A percentile compares a stretch with the other conserved stretches of the same genome.
Evolutionary conservation across 2,888 invertebrate species (phyloP).

Genomic region (Platycheirus albimanus): DNA sequence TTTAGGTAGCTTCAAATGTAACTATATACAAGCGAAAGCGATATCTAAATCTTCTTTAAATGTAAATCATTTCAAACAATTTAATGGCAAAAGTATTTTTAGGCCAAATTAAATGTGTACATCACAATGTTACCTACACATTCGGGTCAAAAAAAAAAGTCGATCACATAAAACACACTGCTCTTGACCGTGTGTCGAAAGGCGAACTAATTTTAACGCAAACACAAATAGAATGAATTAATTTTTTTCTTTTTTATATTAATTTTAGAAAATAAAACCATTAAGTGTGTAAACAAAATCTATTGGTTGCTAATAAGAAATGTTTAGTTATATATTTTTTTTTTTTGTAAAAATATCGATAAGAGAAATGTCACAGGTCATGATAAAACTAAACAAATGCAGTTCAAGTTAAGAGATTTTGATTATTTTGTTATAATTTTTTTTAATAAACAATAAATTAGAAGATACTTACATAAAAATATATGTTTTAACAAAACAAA

Average conservation of each 20-base stretch:
- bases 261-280: neutral
- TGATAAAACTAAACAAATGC: neutral
- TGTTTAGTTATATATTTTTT: neutral
- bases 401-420: neutral
- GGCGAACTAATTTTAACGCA: neutral
- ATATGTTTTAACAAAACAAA: conserved; percentile 76
- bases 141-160: neutral
- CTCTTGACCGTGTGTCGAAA: conserved; percentile 11
- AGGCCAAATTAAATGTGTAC: no score
- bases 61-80: no score
- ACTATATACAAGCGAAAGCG: no score
- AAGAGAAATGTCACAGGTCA: neutral
- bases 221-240: no score
- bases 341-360: neutral
- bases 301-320: neutral
- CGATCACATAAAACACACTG: neutral
- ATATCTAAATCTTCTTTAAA: no score
- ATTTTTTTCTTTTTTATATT: no score
- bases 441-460: no score
- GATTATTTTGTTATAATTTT: neutral
- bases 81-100: no score
- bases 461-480: conserved; percentile 74
- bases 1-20: no score
- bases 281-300: neutral
- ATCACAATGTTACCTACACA: no score